phyloP scores from a whole-genome alignment of 2,888 invertebrate genomes.

The Deilephila elpenor region DNA sequence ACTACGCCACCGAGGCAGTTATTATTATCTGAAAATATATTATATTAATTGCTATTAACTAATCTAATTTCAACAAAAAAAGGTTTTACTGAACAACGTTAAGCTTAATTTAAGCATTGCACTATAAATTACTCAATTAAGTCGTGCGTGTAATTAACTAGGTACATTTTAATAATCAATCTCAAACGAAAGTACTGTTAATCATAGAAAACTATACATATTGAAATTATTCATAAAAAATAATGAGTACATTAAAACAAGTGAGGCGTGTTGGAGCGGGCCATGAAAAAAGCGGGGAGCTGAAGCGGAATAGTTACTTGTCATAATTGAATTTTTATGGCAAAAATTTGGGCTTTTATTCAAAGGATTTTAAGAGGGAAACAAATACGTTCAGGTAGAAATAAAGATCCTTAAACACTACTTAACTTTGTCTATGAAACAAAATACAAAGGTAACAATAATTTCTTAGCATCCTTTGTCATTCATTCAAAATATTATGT shows the following conservation, averaged over 20 bases:
- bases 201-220: slow-evolving; percentile 63
- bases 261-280: slow-evolving; percentile 67
- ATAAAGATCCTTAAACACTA: too few relatives aligned
- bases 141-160: slow-evolving; percentile 71
- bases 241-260: slow-evolving; percentile 75
- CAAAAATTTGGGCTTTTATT: too few relatives aligned
- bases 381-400: too few relatives aligned
- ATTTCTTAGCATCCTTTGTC: too few relatives aligned
- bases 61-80: background rate
- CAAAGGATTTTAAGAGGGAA: too few relatives aligned
- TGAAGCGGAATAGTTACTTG: too few relatives aligned
- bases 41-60: too few relatives aligned
- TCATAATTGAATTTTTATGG: background rate
- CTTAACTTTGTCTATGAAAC: too few relatives aligned
- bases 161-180: slow-evolving; percentile 79
- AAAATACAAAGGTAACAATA: too few relatives aligned
- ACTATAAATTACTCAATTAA: slow-evolving; percentile 76
- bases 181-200: slow-evolving; percentile 78
- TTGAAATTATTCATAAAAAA: slow-evolving; percentile 68
- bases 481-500: too few relatives aligned
- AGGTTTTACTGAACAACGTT: background rate
- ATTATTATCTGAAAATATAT: too few relatives aligned
- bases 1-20: too few relatives aligned
- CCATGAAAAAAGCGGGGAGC: slow-evolving; percentile 49
- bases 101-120: slow-evolving; percentile 24